phyloP scores from a whole-genome alignment of 2,797 vertebrate genomes.

The Alcedo atthis region DNA sequence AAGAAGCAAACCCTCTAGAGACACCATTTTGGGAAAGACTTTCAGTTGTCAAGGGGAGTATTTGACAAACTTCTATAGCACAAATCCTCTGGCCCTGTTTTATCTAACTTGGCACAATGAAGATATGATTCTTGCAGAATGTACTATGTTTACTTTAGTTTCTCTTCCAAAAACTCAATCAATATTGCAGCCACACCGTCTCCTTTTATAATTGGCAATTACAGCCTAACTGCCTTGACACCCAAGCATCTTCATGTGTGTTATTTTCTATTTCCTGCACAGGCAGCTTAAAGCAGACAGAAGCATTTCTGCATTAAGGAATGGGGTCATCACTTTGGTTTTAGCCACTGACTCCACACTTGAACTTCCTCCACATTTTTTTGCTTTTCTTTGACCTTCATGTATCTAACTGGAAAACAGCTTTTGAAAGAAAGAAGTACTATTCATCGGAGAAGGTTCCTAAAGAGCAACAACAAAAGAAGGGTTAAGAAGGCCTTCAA shows the following conservation, averaged over 20 bases:
- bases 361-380: slow-evolving; percentile 5
- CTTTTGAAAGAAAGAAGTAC: background rate
- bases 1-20: slow-evolving; percentile 17
- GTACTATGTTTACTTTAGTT: slow-evolving; percentile 44
- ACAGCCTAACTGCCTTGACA: slow-evolving; percentile 18
- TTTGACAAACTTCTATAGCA: slow-evolving; percentile 46
- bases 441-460: background rate
- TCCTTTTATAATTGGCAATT: slow-evolving; percentile 60
- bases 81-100: slow-evolving; percentile 59
- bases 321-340: background rate
- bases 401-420: background rate
- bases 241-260: background rate
- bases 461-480: background rate
- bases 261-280: background rate
- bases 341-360: background rate
- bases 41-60: slow-evolving; percentile 21
- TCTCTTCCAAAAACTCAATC: slow-evolving; percentile 61
- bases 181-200: slow-evolving; percentile 32
- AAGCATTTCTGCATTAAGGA: background rate
- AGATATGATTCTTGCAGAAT: slow-evolving; percentile 45
- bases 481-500: background rate
- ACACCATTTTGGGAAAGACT: slow-evolving; percentile 28
- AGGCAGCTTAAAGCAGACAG: background rate
- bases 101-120: slow-evolving; percentile 51
- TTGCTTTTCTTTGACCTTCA: background rate